Base-by-base conservation (phyloP, 1,140 invertebrate genomes). In the Druon quercuslanigerum region DNA sequence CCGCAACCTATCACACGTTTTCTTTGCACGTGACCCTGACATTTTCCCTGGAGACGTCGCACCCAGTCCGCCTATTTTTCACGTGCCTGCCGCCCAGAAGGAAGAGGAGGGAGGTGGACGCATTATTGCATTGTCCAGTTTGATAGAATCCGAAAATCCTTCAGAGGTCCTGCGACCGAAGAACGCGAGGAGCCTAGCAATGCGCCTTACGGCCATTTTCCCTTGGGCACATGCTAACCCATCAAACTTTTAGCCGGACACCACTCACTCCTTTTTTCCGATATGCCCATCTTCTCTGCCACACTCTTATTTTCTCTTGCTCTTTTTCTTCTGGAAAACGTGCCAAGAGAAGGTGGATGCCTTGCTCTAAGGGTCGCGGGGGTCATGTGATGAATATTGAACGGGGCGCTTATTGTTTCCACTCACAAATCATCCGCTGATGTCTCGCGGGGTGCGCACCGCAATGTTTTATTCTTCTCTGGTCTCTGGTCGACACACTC, bases 71-170 rank as follows among this genome's bases (percentile, higher is more conserved):
- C 71, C 85, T 85, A 89, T 89, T 88, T 88, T 88, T 89, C 87
- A 88, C 83, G 81, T 82, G 79, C 71, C 84, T 74, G 33, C 51
- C 74, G 51, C 56, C 76, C 75, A 76, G 70, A 71, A 78, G 77
- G 81, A 76, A 85, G 78, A 82, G 82, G 79, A 79, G 83, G 79
- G 74, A 83, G 82, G 74, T 71, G 78, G 83, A 82, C 86, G 78
- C 87, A 89, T 90, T 91, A 91, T 91, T 91, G 87, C 89, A 91
- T 91, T 91, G 90, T 91, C 89, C 90, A 87, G 90, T 91, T 91
- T 91, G 89, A 91, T 91, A 90, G 90, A 91, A 91, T 91, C 90
- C 87, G 82, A 87, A 91, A 91, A 91, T 91, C 90, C 90, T 91
- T 91, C 87, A 90, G 77, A 86, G 87, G 84, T 88, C 80, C 84